Base-by-base conservation (phyloP, 1,140 invertebrate genomes). In the Linepithema humile region DNA sequence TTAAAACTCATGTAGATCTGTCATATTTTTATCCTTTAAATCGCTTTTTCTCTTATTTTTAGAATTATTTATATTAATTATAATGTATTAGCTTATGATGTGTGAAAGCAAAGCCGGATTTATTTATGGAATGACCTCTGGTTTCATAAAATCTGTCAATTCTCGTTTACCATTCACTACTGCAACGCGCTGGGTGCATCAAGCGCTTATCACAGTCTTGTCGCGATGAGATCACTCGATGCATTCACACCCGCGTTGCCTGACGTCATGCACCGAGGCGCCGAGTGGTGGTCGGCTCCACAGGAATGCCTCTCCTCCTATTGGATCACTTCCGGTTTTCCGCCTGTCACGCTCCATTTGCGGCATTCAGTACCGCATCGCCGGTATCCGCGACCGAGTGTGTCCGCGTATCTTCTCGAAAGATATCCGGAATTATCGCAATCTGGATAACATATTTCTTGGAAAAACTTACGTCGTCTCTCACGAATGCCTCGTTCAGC, bases 261-360 rank as follows among this genome's bases (percentile, higher is more conserved):
- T 88, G 86, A 88, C 86, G 86, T 88, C 83, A 85, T 50, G 20
- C 26, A n/a, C n/a, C n/a, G 70, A 23, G 53, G 67, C 73, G 29
- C n/a, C 69, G 70, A 88, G 67, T 59, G 43, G 26, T 59, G 75
- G 69, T 29, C 38, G 77, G 77, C 50, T 67, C 72, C 72, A 83
- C 38, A 57, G 23, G 77, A 88, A 88, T 85, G 69, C 55, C 59
- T 64, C 72, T 53, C 57, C 78, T 73, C 26, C 86, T 53, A 85
- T 85, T 88, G 87, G 87, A 67, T 88, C 77, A 62, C 75, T 60
- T 88, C 83, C 78, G 86, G 77, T 88, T 85, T 78, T 88, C 83
- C 74, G 69, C 40, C 59, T 65, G 82, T 82, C 87, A 67, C 83
- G 62, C 69, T 85, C 87, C 85, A 85, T 88, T 88, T 88, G 75